phyloP scores from a whole-genome alignment of 1,140 invertebrate genomes.

The Druon quercuslanigerum region DNA sequence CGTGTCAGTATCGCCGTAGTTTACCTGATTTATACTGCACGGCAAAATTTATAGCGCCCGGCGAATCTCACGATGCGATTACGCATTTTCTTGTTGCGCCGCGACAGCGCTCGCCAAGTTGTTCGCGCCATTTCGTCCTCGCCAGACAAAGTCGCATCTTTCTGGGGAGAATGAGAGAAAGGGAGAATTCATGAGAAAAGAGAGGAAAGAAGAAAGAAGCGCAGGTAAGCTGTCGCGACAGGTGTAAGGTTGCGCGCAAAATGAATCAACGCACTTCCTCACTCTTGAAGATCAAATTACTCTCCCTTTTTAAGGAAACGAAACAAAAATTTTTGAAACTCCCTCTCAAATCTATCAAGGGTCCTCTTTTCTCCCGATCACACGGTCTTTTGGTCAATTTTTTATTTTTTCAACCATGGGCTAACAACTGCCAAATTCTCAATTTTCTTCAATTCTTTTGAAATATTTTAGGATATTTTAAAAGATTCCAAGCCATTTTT shows the following conservation, averaged over 20 bases:
- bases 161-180: not conserved
- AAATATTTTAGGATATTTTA: no score
- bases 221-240: slow-evolving; percentile 33
- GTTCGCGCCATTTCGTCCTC: not conserved
- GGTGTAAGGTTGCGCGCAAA: slow-evolving; percentile 32
- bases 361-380: no score
- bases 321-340: not conserved
- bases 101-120: slow-evolving; percentile 37
- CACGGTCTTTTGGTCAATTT: no score
- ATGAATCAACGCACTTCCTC: slow-evolving; percentile 6
- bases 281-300: not conserved
- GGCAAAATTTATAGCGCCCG: slow-evolving; percentile 54
- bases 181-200: not conserved
- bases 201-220: slow-evolving; percentile 10
- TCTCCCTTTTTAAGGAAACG: not conserved
- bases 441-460: no score
- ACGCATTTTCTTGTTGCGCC: slow-evolving; percentile 41
- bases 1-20: slow-evolving; percentile 51
- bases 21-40: slow-evolving; percentile 56
- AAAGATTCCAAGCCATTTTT: no score
- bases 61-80: slow-evolving; percentile 48
- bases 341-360: no score
- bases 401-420: no score
- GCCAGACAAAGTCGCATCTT: not conserved
- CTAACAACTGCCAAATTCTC: no score